Conservation (phyloP, 2,888 invertebrate genomes). For the Altica lythri region DNA sequence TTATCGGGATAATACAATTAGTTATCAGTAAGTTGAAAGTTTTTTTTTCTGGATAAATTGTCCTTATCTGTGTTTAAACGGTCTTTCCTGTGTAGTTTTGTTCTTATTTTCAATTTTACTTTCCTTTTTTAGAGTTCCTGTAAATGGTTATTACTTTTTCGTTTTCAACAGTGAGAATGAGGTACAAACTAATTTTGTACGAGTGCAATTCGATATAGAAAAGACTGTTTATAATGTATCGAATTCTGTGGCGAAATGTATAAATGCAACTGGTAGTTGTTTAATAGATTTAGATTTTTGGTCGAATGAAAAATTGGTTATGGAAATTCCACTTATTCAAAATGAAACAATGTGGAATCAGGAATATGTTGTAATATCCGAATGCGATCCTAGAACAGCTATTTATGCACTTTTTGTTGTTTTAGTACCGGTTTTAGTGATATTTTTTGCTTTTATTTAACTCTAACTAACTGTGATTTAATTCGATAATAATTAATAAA, state of each 20-base stretch:
- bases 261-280: constrained; percentile 67
- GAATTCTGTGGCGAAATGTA: constrained; percentile 65
- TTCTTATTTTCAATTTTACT: constrained; percentile 2
- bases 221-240: constrained; percentile 74
- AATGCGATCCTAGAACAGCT: constrained; percentile 74
- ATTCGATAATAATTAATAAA: constrained; percentile 2
- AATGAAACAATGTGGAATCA: constrained; percentile 75
- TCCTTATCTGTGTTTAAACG: background rate
- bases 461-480: no score
- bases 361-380: constrained; percentile 73
- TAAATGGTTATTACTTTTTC: constrained; percentile 81
- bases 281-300: constrained; percentile 70
- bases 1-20: constrained; percentile 66
- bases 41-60: background rate
- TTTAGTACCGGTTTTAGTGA: constrained; percentile 71
- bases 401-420: constrained; percentile 71
- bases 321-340: constrained; percentile 67
- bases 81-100: background rate
- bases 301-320: constrained; percentile 69
- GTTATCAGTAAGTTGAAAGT: constrained; percentile 70
- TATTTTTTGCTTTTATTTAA: constrained; percentile 75
- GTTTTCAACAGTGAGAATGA: constrained; percentile 84
- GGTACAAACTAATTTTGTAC: constrained; percentile 70
- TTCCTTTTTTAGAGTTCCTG: constrained; percentile 64
- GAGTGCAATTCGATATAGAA: constrained; percentile 70